Evolutionary conservation across 2,888 invertebrate genomes (phyloP), one percentile per base, ranked within the genome.

Genomic region (Dioctria linearis): DNA sequence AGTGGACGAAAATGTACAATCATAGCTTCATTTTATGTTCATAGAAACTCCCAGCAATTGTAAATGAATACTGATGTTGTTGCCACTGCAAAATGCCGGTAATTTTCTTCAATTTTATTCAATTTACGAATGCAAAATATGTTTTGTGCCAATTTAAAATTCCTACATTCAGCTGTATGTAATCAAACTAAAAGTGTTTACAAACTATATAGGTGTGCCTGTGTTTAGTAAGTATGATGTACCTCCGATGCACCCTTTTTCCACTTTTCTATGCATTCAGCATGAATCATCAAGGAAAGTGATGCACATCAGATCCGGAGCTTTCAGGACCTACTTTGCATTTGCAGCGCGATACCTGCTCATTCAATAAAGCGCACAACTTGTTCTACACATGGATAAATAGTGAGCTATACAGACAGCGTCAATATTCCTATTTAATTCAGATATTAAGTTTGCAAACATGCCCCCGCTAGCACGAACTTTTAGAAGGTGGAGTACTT

Each of bases 361-460:
- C 49, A 46, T 46, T 46, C 43, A n/a, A 46, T n/a, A n/a, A 67
- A 39, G 67, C 25, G 67, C 25, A 5, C 25, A 42, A 13, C 49
- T 67, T 46, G 40, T 9, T 54, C 71, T 13, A 54, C 54, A 71
- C 51, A 39, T 37, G 37, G 51, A 39, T 37, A 71, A 54, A 71
- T 71, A 71, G 54, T 37, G 11, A 49, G 39, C 39, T 25, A 9
- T 25, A 51, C 13, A 54, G 71, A n/a, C 25, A 25, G 25, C 25
- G 54, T 39, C 71, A 71, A 37, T 71, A 54, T 40, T 46, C 51
- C 40, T 25, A 49, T 39, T 71, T 71, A 71, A 71, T 71, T 71
- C 71, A 71, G 54, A 71, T 71, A 71, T 71, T 71, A 71, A 71
- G 71, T 71, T 71, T 71, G 54, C 71, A 51, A 51, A 40, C 37